These are phyloP conservation scores for Keiferia lycopersicella DNA, from an alignment of 2,888 invertebrate species.

Conservation along the genomic window DNA sequence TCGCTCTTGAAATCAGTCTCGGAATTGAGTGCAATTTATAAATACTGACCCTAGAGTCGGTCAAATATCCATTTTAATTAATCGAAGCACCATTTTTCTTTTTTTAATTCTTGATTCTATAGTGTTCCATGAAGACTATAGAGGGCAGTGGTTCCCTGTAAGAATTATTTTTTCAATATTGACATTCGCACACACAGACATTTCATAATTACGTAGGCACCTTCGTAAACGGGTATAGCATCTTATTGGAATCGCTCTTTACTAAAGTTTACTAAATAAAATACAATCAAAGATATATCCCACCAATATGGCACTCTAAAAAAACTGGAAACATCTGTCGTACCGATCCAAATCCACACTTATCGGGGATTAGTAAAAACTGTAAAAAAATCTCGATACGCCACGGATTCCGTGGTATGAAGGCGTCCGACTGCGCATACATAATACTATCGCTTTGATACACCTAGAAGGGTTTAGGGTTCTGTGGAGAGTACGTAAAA, in stretches of 20 bases:
- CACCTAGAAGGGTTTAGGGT: conserved; percentile 37
- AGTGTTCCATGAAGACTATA: no score
- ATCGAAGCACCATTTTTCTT: no score
- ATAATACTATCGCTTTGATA: conserved; percentile 49
- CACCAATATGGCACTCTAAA: conserved; percentile 23
- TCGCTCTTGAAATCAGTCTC: no score
- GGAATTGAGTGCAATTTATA: no score
- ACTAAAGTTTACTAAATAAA: background rate
- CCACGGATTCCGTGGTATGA: conserved; percentile 58
- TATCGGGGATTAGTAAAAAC: conserved; percentile 57
- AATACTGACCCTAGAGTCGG: no score
- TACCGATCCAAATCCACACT: conserved; percentile 52
- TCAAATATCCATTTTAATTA: no score
- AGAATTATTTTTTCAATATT: no score
- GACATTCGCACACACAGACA: no score
- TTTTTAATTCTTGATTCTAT: no score
- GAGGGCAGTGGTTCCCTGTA: no score
- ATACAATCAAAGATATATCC: background rate
- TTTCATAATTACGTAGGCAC: no score
- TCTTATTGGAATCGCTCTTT: background rate
- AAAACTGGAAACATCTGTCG: conserved; percentile 49
- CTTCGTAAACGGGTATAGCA: no score
- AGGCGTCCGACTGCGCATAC: conserved; percentile 58
- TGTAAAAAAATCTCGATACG: conserved; percentile 50
- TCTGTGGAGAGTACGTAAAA: conserved; percentile 24